phyloP scores from a whole-genome alignment of 2,888 invertebrate genomes.

The Hydroisotoma schaefferi region DNA sequence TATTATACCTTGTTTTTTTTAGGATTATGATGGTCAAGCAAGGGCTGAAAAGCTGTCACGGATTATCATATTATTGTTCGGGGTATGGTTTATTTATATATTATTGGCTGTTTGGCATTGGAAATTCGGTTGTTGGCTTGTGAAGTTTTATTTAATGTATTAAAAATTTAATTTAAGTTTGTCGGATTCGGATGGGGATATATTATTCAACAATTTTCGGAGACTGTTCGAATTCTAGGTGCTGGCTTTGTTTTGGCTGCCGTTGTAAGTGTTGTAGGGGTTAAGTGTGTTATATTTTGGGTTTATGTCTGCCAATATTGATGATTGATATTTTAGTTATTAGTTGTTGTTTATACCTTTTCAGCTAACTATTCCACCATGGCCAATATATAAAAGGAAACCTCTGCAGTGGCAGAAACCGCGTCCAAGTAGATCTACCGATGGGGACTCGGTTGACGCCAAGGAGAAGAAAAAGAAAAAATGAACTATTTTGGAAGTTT shows the following conservation, averaged over 20 bases:
- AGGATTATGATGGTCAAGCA: slow-evolving; percentile 89
- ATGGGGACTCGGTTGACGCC: slow-evolving; percentile 50
- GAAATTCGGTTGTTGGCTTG: background rate
- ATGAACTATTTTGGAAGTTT: slow-evolving; percentile 38
- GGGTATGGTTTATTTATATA: slow-evolving; percentile 57
- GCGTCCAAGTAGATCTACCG: slow-evolving; percentile 52
- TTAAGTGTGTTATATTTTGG: too few species aligned
- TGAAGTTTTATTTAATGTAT: background rate
- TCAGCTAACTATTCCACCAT: slow-evolving; percentile 86
- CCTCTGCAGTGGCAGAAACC: slow-evolving; percentile 87
- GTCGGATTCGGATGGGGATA: slow-evolving; percentile 91
- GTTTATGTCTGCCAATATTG: too few species aligned
- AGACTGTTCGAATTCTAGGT: slow-evolving; percentile 86
- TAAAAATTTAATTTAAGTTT: slow-evolving; percentile 53
- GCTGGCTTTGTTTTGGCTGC: slow-evolving; percentile 86
- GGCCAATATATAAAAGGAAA: slow-evolving; percentile 88
- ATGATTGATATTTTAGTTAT: too few species aligned
- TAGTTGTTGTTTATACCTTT: slow-evolving; percentile 41
- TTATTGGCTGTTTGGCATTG: background rate
- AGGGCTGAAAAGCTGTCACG: slow-evolving; percentile 85
- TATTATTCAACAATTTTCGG: slow-evolving; percentile 90
- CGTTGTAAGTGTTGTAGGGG: slow-evolving; percentile 61
- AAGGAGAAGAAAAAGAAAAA: slow-evolving; percentile 57
- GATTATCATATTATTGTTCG: slow-evolving; percentile 84
- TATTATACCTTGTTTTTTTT: slow-evolving; percentile 33